A percentile compares a stretch with the other conserved stretches of the same genome.
These are phyloP conservation scores for Cyclargus thomasi DNA, from an alignment of 1,140 invertebrate genomes.

Conservation along the genomic window DNA sequence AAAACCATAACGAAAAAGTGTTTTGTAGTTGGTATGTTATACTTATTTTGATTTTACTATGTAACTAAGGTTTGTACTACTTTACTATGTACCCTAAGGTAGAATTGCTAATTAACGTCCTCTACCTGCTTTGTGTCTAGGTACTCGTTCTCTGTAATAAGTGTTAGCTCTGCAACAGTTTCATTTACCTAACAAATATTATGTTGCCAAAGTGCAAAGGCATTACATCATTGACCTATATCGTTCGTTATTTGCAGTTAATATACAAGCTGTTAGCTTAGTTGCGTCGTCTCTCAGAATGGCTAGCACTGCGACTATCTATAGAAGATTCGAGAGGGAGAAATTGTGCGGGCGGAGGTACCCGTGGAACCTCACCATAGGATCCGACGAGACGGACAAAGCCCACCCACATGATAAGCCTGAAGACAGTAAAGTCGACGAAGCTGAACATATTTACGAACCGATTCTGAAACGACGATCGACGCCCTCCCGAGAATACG, in stretches of 20 bases:
- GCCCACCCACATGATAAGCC: slow-evolving; percentile 20
- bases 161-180: not conserved
- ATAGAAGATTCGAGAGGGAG: slow-evolving; percentile 85
- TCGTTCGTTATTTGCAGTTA: slow-evolving; percentile 70
- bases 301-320: slow-evolving; percentile 80
- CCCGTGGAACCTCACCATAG: slow-evolving; percentile 78
- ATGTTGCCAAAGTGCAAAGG: not conserved
- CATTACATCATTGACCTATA: not conserved
- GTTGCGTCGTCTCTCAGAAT: slow-evolving; percentile 80
- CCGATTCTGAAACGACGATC: slow-evolving; percentile 39
- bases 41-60: no score
- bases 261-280: slow-evolving; percentile 79
- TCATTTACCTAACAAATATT: not conserved
- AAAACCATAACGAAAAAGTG: no score
- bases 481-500: slow-evolving; percentile 29
- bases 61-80: no score
- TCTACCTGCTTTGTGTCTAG: not conserved
- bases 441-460: slow-evolving; percentile 45
- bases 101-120: not conserved
- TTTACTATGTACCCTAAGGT: no score
- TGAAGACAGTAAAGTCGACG: slow-evolving; percentile 26
- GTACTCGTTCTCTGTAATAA: not conserved
- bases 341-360: slow-evolving; percentile 82
- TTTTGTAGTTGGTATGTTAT: no score
- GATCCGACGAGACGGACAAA: slow-evolving; percentile 30